These are phyloP conservation scores for Mus musculus DNA, from an alignment of 2,113 vertebrate species.

Conservation along the genomic window DNA sequence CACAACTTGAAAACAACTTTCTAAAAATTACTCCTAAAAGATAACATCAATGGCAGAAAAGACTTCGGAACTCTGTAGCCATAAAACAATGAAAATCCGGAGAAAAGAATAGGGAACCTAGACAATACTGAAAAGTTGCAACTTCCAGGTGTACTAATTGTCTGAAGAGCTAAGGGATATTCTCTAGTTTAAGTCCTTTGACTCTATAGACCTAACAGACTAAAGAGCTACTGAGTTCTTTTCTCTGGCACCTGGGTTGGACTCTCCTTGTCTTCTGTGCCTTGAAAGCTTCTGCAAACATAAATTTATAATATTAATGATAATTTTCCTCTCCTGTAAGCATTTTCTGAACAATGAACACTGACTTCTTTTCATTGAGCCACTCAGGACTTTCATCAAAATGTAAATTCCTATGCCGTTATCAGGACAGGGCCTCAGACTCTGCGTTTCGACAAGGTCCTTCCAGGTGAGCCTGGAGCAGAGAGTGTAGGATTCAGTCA, in stretches of 20 bases:
- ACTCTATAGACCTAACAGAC: neutral
- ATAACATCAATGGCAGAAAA: neutral
- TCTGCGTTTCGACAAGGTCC: neutral
- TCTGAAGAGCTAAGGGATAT: neutral
- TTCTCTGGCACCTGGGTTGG: neutral
- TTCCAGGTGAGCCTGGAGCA: neutral
- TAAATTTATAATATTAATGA: neutral
- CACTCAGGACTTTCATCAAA: neutral
- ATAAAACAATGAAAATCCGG: neutral
- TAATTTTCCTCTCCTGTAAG: neutral
- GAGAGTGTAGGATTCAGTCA: neutral
- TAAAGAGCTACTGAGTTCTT: neutral
- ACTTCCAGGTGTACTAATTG: neutral
- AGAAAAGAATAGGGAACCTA: neutral
- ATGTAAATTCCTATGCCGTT: neutral
- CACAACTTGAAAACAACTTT: neutral
- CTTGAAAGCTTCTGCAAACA: neutral
- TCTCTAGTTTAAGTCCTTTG: neutral
- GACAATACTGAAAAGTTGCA: neutral
- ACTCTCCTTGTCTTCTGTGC: neutral
- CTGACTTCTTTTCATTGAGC: neutral
- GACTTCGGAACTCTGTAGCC: neutral
- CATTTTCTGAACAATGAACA: neutral
- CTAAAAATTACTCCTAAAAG: neutral
- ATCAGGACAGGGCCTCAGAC: neutral